Evolutionary conservation across 2,888 invertebrate genomes (phyloP).

Genomic region (Drosophila falleni): DNA sequence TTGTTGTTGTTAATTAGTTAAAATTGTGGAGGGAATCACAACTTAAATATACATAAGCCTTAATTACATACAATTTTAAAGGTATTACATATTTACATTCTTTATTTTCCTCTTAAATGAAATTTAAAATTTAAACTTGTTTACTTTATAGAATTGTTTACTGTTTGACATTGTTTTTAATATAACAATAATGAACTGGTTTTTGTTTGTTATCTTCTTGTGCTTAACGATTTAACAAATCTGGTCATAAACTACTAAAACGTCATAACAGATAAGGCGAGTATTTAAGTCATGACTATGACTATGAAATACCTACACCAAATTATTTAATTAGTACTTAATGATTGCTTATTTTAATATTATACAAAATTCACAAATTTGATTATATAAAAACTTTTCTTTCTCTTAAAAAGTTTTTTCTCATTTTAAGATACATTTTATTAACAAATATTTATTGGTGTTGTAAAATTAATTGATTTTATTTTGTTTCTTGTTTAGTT

Average conservation of each 20-base stretch:
- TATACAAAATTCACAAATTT: no score
- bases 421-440: no score
- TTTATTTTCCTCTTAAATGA: not conserved
- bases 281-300: not conserved
- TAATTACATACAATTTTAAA: not conserved
- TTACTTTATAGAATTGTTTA: not conserved
- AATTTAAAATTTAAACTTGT: not conserved
- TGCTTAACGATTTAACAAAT: not conserved
- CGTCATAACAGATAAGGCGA: not conserved
- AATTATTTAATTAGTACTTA: not conserved
- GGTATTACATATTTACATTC: no score
- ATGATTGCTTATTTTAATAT: not conserved
- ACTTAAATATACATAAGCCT: not conserved
- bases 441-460: no score
- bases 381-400: no score
- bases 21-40: not conserved
- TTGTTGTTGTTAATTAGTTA: constrained; percentile 18
- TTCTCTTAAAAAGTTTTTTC: no score
- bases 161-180: not conserved
- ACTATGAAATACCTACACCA: constrained; percentile 5
- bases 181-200: not conserved
- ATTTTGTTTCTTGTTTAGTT: not conserved
- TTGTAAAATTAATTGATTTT: no score
- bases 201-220: not conserved
- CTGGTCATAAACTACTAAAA: constrained; percentile 2